phyloP scores from a whole-genome alignment of 2,113 vertebrate genomes.

The Pelecanoides urinatrix region DNA sequence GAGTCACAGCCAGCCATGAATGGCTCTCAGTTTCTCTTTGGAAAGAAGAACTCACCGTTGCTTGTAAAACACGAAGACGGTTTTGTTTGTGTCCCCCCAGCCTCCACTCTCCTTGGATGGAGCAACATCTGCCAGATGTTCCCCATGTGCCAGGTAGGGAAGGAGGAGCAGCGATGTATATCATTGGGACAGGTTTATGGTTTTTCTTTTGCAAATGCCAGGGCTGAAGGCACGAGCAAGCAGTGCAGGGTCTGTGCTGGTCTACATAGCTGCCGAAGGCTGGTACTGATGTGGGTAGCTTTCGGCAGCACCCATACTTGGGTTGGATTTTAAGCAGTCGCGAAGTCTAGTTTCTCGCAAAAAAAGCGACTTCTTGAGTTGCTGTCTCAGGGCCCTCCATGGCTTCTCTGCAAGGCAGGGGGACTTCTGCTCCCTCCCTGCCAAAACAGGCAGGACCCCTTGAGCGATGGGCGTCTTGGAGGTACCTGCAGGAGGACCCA shows the following conservation, averaged over 20 bases:
- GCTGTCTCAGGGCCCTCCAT: not conserved
- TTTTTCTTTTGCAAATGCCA: not conserved
- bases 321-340: not conserved
- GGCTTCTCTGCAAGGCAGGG: not conserved
- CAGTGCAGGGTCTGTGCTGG: not conserved
- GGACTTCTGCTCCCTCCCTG: not conserved
- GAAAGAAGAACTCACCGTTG: not conserved
- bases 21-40: not conserved
- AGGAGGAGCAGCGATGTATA: not conserved
- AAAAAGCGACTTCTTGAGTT: not conserved
- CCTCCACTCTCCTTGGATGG: not conserved
- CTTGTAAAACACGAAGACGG: not conserved
- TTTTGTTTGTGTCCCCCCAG: not conserved
- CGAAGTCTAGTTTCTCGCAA: not conserved
- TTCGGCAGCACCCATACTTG: not conserved
- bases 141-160: not conserved
- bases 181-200: not conserved
- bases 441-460: not conserved
- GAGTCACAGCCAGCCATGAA: not conserved
- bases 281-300: not conserved
- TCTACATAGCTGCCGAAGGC: not conserved
- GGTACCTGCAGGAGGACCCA: not conserved
- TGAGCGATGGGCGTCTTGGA: rapidly evolving
- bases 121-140: not conserved
- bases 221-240: rapidly evolving